Percentiles rank a stretch among this genome's conserved stretches.
Conservation (phyloP, 1,140 invertebrate genomes). For the Heliconius congener region DNA sequence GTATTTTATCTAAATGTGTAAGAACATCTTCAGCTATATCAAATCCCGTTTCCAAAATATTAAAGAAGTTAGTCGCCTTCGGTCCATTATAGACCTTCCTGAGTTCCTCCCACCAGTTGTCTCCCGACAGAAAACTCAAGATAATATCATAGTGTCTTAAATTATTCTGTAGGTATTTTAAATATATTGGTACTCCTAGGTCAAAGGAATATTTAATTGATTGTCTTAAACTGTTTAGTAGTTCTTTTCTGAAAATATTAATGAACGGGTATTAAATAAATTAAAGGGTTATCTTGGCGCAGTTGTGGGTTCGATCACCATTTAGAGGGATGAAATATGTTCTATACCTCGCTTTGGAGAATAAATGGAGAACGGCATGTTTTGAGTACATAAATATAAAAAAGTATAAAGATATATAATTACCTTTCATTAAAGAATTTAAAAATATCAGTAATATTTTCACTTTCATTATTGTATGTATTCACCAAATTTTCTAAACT, state of each 20-base stretch:
- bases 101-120: slow-evolving; percentile 71
- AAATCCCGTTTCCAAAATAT: slow-evolving; percentile 59
- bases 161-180: slow-evolving; percentile 69
- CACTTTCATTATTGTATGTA: slow-evolving; percentile 40
- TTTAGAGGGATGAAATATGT: too few relatives aligned
- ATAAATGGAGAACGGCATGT: too few relatives aligned
- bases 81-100: slow-evolving; percentile 59
- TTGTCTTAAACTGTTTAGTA: slow-evolving; percentile 48
- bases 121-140: slow-evolving; percentile 62
- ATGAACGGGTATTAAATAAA: too few relatives aligned
- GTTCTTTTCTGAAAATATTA: slow-evolving; percentile 51
- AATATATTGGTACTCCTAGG: slow-evolving; percentile 61
- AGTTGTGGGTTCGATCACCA: too few relatives aligned
- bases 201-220: slow-evolving; percentile 66
- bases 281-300: too few relatives aligned
- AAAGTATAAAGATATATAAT: slow-evolving; percentile 23
- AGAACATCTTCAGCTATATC: slow-evolving; percentile 66
- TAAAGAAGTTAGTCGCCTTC: slow-evolving; percentile 55
- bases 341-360: too few relatives aligned
- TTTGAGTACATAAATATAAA: too few relatives aligned
- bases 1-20: slow-evolving; percentile 67
- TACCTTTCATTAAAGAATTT: slow-evolving; percentile 62
- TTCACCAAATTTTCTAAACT: slow-evolving; percentile 56
- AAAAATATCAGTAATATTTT: slow-evolving; percentile 50
- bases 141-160: slow-evolving; percentile 61